A percentile compares a stretch with the other conserved stretches of the same genome.
Conservation (phyloP, 1,140 invertebrate species). For the Augochlora pura region DNA sequence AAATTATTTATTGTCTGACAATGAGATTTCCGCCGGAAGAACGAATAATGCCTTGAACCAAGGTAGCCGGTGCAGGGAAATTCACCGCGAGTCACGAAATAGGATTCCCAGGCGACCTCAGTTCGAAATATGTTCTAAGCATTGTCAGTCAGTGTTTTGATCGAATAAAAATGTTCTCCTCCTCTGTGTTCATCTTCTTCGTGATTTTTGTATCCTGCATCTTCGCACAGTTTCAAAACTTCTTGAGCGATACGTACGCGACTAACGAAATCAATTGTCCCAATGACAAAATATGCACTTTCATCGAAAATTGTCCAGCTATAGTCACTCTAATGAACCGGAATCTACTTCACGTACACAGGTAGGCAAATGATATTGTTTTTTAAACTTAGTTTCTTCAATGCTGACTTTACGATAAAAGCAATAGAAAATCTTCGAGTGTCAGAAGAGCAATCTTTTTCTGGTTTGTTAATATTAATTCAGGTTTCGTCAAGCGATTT, state of each 20-base stretch:
- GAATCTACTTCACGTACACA: slow-evolving; percentile 64
- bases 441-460: background rate
- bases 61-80: slow-evolving; percentile 57
- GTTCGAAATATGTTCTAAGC: slow-evolving; percentile 45
- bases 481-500: slow-evolving; percentile 70
- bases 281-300: slow-evolving; percentile 56
- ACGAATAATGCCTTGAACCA: slow-evolving; percentile 58
- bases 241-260: background rate
- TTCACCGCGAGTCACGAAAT: slow-evolving; percentile 30
- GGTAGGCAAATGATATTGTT: slow-evolving; percentile 42
- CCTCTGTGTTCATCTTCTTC: background rate
- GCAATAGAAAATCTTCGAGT: too few relatives aligned
- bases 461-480: background rate
- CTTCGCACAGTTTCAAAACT: slow-evolving; percentile 3
- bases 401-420: too few relatives aligned
- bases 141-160: slow-evolving; percentile 4
- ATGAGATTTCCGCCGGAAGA: slow-evolving; percentile 63
- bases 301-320: slow-evolving; percentile 60
- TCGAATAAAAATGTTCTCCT: background rate
- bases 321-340: slow-evolving; percentile 59
- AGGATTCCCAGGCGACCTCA: slow-evolving; percentile 31
- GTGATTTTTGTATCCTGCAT: background rate
- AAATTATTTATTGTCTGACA: slow-evolving; percentile 33
- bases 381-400: background rate
- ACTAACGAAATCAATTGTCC: slow-evolving; percentile 58